Conservation (phyloP, 2,797 vertebrate genomes). For the Heteromormyrus szaboi region DNA sequence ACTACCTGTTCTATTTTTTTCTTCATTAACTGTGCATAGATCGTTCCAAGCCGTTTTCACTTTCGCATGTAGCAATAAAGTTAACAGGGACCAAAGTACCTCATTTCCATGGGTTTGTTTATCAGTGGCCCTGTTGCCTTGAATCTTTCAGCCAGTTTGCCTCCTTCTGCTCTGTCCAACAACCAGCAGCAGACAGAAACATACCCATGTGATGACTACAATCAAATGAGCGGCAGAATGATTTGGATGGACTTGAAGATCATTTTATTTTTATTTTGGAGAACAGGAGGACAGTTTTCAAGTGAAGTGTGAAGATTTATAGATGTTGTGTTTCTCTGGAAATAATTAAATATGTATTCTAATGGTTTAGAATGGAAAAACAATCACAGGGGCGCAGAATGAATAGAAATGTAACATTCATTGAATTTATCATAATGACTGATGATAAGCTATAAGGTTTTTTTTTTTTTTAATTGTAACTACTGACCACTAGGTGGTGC, state of each 20-base stretch:
- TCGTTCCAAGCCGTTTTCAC: conserved; percentile 13
- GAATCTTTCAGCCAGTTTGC: background rate
- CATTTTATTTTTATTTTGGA: background rate
- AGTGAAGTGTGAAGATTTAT: background rate
- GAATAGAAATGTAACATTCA: background rate
- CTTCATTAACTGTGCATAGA: background rate
- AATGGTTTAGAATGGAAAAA: background rate
- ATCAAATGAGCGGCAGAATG: background rate
- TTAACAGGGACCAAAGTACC: conserved; percentile 21
- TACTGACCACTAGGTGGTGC: conserved; percentile 67
- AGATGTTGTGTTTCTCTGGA: background rate
- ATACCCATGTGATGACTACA: background rate
- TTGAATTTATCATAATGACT: conserved; percentile 14
- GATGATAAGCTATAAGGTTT: background rate
- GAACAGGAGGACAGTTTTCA: background rate
- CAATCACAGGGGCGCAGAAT: conserved; percentile 4
- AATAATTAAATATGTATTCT: background rate
- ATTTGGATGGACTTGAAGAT: background rate
- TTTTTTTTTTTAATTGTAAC: background rate
- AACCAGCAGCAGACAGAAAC: background rate
- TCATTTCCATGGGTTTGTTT: conserved; percentile 22
- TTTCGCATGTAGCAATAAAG: conserved; percentile 22
- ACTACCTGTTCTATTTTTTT: background rate
- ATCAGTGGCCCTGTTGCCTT: background rate
- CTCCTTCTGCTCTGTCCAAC: background rate